These are phyloP conservation scores for Chloroceryle inda DNA, from an alignment of 2,797 vertebrate species.

Conservation along the genomic window DNA sequence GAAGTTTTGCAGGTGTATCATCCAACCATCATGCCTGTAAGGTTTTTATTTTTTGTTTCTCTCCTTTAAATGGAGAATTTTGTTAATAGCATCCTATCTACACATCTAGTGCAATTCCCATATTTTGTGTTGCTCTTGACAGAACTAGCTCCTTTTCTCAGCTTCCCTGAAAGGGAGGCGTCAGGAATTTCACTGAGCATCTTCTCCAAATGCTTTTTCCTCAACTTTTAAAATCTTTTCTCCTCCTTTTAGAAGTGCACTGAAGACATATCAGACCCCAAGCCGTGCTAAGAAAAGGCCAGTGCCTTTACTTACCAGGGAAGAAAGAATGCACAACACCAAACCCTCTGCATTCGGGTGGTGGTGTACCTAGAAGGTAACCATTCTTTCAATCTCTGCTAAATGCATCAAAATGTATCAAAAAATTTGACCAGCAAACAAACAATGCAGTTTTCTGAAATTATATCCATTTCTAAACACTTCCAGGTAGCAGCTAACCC, in stretches of 20 bases:
- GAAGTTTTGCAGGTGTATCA: neutral
- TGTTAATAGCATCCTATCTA: neutral
- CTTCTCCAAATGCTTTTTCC: accelerated
- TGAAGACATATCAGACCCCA: neutral
- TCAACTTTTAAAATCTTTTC: neutral
- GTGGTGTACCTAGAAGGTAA: neutral
- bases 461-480: neutral
- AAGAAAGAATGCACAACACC: neutral
- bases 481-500: neutral
- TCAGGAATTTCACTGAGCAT: neutral
- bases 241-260: neutral
- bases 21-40: accelerated
- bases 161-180: neutral
- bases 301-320: accelerated
- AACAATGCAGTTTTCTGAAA: neutral
- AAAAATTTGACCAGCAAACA: neutral
- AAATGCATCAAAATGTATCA: neutral
- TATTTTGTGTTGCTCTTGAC: neutral
- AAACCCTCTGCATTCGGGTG: neutral
- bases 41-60: neutral
- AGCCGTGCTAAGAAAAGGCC: neutral
- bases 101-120: neutral
- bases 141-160: neutral
- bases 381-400: neutral
- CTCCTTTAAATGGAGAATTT: neutral